A percentile compares a stretch with the other conserved stretches of the same genome.
These are phyloP conservation scores for Drosophila gunungcola DNA, from an alignment of 1,140 invertebrate genomes.

Conservation along the genomic window DNA sequence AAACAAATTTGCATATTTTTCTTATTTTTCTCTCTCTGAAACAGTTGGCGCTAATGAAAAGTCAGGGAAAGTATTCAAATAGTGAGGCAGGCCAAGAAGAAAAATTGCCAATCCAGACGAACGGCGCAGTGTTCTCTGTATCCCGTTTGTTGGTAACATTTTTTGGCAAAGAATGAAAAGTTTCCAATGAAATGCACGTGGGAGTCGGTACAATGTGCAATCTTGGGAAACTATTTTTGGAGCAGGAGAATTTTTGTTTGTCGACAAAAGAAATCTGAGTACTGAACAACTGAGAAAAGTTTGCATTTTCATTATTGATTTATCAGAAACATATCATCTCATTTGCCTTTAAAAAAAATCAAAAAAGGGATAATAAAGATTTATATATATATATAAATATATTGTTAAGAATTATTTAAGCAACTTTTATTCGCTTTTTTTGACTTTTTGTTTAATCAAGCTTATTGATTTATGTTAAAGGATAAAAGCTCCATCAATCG, in stretches of 20 bases:
- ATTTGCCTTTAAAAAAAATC: not conserved
- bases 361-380: no score
- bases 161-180: conserved; percentile 36
- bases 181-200: conserved; percentile 2
- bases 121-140: not conserved
- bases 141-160: conserved; percentile 45
- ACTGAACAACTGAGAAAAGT: not conserved
- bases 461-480: no score
- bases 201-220: not conserved
- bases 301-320: not conserved
- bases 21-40: conserved; percentile 64
- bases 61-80: conserved; percentile 23
- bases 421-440: no score
- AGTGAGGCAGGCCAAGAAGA: conserved; percentile 44
- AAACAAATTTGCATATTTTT: conserved; percentile 78
- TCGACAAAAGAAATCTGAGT: not conserved
- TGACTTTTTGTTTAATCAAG: no score
- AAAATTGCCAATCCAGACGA: conserved; percentile 47
- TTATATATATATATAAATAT: no score
- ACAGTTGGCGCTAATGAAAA: conserved; percentile 80
- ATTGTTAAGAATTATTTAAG: no score
- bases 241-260: not conserved
- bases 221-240: conserved; percentile 1
- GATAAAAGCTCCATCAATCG: no score
- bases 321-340: not conserved